Percentiles rank a stretch among this genome's conserved stretches.
Evolutionary conservation across 23 tunicate genomes (phyloP).

Genomic region (Clavelina lepadiformis): DNA sequence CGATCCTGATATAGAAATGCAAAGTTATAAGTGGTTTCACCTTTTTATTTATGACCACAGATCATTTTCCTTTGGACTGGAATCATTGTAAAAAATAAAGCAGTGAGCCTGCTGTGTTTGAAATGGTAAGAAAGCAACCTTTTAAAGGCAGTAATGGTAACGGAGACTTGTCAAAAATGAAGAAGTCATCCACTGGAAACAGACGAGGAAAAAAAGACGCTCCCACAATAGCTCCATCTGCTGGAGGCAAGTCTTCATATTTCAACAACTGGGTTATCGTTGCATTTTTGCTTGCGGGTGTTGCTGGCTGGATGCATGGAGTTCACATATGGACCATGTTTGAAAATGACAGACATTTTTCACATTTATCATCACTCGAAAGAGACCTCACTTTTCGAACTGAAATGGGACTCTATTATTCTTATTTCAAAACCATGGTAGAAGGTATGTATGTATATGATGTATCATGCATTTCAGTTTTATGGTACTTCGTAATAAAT

Average conservation of each 20-base stretch:
- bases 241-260: constrained; percentile 6
- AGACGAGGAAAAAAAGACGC: constrained; percentile 2
- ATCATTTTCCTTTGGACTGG: too few relatives aligned
- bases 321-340: constrained; percentile 94
- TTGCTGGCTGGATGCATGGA: constrained; percentile 89
- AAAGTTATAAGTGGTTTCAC: too few relatives aligned
- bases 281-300: constrained; percentile 62
- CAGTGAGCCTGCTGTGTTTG: too few relatives aligned
- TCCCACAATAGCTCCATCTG: not conserved
- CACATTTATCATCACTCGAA: constrained; percentile 93
- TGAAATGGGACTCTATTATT: constrained; percentile 99
- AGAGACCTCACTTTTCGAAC: constrained; percentile 96
- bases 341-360: constrained; percentile 98
- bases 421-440: constrained; percentile 86
- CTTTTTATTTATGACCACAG: too few relatives aligned
- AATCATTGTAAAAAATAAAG: too few relatives aligned
- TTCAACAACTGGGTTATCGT: constrained; percentile 78
- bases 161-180: constrained; percentile 8
- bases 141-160: too few relatives aligned
- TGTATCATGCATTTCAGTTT: not conserved
- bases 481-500: not conserved
- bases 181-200: not conserved
- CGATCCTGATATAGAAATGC: too few relatives aligned
- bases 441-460: constrained; percentile 72
- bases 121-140: too few relatives aligned